These are phyloP conservation scores for Bombus soroeensis DNA, from an alignment of 1,140 invertebrate genomes.

Conservation along the genomic window DNA sequence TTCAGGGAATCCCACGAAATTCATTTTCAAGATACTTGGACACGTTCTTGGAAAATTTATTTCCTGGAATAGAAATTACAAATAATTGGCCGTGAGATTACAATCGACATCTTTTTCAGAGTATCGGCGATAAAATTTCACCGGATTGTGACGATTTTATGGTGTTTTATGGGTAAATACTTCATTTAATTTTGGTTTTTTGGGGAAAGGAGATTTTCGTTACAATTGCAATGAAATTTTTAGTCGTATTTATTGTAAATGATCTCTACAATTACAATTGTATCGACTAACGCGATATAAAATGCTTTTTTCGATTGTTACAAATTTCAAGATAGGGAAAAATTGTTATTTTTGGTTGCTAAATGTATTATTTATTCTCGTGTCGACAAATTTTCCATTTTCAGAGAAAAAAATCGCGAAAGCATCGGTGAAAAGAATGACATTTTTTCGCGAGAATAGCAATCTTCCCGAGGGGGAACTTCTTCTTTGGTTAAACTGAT, in stretches of 20 bases:
- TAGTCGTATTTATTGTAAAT: too few relatives aligned
- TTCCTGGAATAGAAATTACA: too few relatives aligned
- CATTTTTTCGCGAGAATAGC: neutral
- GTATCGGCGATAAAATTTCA: too few relatives aligned
- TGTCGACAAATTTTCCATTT: neutral
- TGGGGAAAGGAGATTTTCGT: too few relatives aligned
- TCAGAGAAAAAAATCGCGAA: neutral
- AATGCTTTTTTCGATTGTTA: neutral
- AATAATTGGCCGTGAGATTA: too few relatives aligned
- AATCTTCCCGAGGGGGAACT: constrained; percentile 32
- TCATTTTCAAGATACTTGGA: neutral
- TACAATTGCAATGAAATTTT: too few relatives aligned
- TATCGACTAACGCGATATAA: neutral
- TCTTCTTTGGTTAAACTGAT: constrained; percentile 42
- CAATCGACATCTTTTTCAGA: too few relatives aligned
- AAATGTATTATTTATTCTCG: too few relatives aligned
- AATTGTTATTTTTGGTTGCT: neutral
- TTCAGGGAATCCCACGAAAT: neutral
- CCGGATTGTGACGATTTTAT: neutral
- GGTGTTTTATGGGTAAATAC: neutral
- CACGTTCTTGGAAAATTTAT: too few relatives aligned
- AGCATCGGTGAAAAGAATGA: neutral
- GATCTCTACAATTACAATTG: too few relatives aligned
- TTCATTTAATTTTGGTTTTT: too few relatives aligned
- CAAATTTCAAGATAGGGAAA: neutral